A percentile compares a stretch with the other conserved stretches of the same genome.
These are phyloP conservation scores for Drosophila miranda DNA, from an alignment of 1,140 invertebrate species.

Conservation along the genomic window DNA sequence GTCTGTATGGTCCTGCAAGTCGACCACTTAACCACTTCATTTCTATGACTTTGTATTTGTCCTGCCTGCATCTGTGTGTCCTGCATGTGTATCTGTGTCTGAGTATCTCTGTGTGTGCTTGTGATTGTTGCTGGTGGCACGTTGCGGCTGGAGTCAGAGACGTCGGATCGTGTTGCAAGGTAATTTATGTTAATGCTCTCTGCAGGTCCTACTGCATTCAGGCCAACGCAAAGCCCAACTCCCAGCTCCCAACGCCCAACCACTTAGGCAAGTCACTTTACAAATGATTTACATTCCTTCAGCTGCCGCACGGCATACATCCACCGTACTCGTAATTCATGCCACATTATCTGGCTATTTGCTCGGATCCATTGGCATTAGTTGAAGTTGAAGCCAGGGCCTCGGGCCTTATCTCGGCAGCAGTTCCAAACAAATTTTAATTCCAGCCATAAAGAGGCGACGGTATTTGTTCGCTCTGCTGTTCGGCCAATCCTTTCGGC, in stretches of 20 bases:
- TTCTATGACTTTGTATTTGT: conserved; percentile 67
- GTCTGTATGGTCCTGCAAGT: conserved; percentile 35
- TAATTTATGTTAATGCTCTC: conserved; percentile 76
- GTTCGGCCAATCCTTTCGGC: conserved; percentile 53
- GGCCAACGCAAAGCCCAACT: conserved; percentile 8
- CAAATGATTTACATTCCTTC: conserved; percentile 76
- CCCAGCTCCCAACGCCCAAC: conserved; percentile 2
- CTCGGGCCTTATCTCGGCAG: conserved; percentile 25
- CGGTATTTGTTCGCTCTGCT: conserved; percentile 40
- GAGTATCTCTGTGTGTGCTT: conserved; percentile 24
- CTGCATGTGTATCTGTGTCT: conserved; percentile 17
- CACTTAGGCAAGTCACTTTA: conserved; percentile 63
- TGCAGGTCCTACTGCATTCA: conserved; percentile 49
- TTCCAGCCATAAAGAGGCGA: conserved; percentile 52
- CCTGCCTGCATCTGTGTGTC: conserved; percentile 37
- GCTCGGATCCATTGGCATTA: conserved; percentile 34
- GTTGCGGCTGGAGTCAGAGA: conserved; percentile 42
- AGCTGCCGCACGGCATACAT: conserved; percentile 31
- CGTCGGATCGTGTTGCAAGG: conserved; percentile 64
- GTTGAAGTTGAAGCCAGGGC: conserved; percentile 15
- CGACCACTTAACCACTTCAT: conserved; percentile 77
- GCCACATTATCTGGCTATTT: conserved; percentile 53
- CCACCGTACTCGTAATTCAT: conserved; percentile 62
- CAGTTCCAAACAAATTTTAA: conserved; percentile 54
- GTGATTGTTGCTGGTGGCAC: conserved; percentile 47